Percentiles rank a stretch among this genome's conserved stretches.
These are phyloP conservation scores for Corydoras maculifer DNA, from an alignment of 2,113 vertebrate species.

Conservation along the genomic window DNA sequence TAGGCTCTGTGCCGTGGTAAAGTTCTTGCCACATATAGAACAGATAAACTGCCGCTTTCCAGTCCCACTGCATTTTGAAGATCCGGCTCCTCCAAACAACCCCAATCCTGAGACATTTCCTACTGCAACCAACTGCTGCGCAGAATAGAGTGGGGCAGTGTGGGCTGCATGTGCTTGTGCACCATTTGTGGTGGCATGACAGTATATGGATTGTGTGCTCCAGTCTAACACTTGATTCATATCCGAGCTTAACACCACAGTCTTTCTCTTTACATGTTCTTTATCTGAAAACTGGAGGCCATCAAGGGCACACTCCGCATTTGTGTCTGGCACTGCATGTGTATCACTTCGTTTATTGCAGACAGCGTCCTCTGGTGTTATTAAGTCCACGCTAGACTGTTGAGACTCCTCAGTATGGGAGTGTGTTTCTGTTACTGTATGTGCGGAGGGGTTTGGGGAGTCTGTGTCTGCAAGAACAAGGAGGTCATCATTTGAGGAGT, in stretches of 20 bases:
- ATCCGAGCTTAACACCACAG: conserved; percentile 4
- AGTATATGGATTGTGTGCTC: conserved; percentile 23
- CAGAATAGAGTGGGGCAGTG: conserved; percentile 26
- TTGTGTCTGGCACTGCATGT: conserved; percentile 13
- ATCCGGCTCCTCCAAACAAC: conserved; percentile 27
- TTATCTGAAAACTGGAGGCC: conserved; percentile 25
- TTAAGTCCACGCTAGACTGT: conserved; percentile 34
- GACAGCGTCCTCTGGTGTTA: conserved; percentile 28
- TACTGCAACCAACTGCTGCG: conserved; percentile 34
- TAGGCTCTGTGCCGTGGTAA: conserved; percentile 42
- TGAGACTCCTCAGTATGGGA: conserved; percentile 33
- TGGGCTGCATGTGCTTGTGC: conserved; percentile 23
- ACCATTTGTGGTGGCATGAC: conserved; percentile 14
- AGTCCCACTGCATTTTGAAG: conserved; percentile 10
- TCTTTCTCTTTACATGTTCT: conserved; percentile 27
- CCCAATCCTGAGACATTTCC: conserved; percentile 33
- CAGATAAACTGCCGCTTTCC: conserved; percentile 41
- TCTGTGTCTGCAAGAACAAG: conserved; percentile 8
- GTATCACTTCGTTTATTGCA: conserved; percentile 15
- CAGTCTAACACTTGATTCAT: conserved; percentile 36
- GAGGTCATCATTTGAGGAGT: conserved; percentile 13
- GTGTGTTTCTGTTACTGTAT: conserved; percentile 28
- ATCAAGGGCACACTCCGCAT: neutral
- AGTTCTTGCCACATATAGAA: conserved; percentile 40
- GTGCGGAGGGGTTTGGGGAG: conserved; percentile 28